These are phyloP conservation scores for Spodoptera picta DNA, from an alignment of 2,888 invertebrate species.

Conservation along the genomic window DNA sequence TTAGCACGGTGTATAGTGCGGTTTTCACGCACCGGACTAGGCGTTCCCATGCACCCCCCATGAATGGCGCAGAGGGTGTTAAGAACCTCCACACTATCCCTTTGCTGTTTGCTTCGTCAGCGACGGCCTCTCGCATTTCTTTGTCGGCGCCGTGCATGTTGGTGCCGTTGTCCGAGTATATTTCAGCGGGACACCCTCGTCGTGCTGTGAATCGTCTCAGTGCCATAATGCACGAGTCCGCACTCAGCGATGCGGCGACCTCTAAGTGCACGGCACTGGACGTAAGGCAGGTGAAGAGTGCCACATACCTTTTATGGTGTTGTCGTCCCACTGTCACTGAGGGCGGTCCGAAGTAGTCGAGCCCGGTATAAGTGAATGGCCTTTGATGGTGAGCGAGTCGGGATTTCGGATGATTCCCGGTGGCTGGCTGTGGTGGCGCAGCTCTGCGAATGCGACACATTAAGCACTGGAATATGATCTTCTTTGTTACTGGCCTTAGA, in stretches of 20 bases:
- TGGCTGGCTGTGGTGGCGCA: neutral
- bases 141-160: neutral
- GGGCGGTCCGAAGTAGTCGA: too few species aligned
- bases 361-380: neutral
- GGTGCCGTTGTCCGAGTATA: conserved; percentile 5
- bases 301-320: too few species aligned
- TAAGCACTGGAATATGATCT: neutral
- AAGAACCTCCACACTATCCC: neutral
- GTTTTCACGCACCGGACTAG: neutral
- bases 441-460: neutral
- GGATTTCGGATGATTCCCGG: neutral
- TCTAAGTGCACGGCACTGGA: too few species aligned
- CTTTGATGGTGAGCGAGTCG: neutral
- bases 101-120: neutral
- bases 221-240: neutral
- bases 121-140: neutral
- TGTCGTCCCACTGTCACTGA: too few species aligned
- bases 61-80: neutral
- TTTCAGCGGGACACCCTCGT: conserved; percentile 3
- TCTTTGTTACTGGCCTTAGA: neutral
- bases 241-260: neutral
- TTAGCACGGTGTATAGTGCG: too few species aligned
- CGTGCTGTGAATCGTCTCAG: neutral
- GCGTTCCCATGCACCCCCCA: neutral
- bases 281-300: neutral